A percentile compares a stretch with the other conserved stretches of the same genome.
These are phyloP conservation scores for Paracentrotus lividus DNA, from an alignment of 53 echinoderm and acorn worm genomes.

Conservation along the genomic window DNA sequence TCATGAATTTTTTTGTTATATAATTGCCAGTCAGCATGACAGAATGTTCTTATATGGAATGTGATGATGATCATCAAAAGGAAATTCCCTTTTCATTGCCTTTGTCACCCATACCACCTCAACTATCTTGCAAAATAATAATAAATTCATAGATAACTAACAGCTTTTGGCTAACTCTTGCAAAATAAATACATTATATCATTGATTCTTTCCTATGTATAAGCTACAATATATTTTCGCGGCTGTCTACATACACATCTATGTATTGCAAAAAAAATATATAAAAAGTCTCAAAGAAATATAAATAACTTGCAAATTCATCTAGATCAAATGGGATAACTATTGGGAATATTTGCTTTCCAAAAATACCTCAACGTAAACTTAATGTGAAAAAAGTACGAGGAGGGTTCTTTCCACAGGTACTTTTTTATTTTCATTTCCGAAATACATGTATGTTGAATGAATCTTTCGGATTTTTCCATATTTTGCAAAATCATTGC, in stretches of 20 bases:
- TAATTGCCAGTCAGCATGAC: background rate
- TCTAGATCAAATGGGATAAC: conserved; percentile 47
- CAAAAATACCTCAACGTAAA: conserved; percentile 30
- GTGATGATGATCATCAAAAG: background rate
- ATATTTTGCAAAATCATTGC: conserved; percentile 12
- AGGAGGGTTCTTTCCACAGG: background rate
- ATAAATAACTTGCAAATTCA: conserved; percentile 12
- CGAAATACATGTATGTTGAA: background rate
- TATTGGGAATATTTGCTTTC: background rate
- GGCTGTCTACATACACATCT: too few relatives aligned
- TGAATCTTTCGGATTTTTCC: background rate
- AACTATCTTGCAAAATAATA: too few relatives aligned
- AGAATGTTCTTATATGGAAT: background rate
- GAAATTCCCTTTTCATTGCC: background rate
- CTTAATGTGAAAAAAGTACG: background rate
- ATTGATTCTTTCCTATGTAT: too few relatives aligned
- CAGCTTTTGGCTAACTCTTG: too few relatives aligned
- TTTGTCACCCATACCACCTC: background rate
- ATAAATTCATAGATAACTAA: too few relatives aligned
- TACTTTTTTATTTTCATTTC: background rate
- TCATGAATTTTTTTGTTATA: background rate
- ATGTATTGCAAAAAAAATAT: background rate
- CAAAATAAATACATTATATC: too few relatives aligned
- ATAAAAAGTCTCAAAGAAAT: background rate
- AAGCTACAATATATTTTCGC: too few relatives aligned